A percentile compares a stretch with the other conserved stretches of the same genome.
Evolutionary conservation across 2,888 invertebrate species (phyloP).

Genomic region (Abrostola triplasia): DNA sequence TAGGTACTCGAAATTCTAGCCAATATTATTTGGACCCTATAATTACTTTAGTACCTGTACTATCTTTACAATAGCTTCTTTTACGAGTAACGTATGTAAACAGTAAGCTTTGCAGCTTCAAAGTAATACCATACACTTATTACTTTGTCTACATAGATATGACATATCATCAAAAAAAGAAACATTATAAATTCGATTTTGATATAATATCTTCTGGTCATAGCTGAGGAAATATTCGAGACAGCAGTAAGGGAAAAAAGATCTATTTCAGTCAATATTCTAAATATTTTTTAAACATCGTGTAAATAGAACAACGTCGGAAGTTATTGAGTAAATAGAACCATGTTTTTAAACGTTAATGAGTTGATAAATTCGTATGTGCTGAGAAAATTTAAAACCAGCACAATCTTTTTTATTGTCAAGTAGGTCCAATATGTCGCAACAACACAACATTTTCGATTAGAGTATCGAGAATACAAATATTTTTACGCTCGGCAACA

Average conservation of each 20-base stretch:
- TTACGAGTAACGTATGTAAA: conserved; percentile 56
- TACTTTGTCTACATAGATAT: conserved; percentile 53
- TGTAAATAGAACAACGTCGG: conserved; percentile 36
- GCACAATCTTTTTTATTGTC: conserved; percentile 24
- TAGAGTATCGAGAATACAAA: conserved; percentile 9
- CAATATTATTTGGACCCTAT: conserved; percentile 80
- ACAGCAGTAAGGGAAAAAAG: conserved; percentile 2
- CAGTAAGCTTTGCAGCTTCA: conserved; percentile 27
- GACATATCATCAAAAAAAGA: conserved; percentile 30
- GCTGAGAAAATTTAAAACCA: conserved; percentile 37
- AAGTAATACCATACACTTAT: conserved; percentile 34
- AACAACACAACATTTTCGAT: conserved; percentile 15
- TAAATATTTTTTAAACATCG: conserved; percentile 31
- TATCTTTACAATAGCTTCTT: conserved; percentile 63
- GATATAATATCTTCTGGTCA: conserved; percentile 6
- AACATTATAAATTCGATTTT: conserved; percentile 11
- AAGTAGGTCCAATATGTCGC: conserved; percentile 21
- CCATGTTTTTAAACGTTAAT: conserved; percentile 18
- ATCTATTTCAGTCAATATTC: conserved; percentile 12
- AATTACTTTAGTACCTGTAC: conserved; percentile 72
- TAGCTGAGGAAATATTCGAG: background rate
- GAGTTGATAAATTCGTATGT: conserved; percentile 44
- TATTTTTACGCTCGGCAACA: conserved; percentile 27
- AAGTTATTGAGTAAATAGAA: conserved; percentile 34
- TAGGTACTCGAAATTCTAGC: conserved; percentile 67